Evolutionary conservation across 2,797 vertebrate genomes (phyloP), one percentile per base, ranked within the genome.

Genomic region (Coranthus polyacanthus): DNA sequence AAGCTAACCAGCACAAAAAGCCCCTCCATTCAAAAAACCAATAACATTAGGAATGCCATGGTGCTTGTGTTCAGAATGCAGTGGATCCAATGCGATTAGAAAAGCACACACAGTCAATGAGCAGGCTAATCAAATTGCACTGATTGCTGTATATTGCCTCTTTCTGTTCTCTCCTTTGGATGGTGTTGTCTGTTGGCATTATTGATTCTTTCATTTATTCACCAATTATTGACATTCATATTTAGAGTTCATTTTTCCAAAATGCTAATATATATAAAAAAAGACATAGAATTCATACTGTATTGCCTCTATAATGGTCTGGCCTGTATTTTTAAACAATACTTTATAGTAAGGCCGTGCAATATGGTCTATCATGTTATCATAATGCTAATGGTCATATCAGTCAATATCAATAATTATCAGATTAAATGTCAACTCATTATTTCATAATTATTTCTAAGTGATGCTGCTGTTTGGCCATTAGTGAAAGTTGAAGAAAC

Each of bases 11-110:
- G 46, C 47, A 67, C 53, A 82, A 75, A 66, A 74, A 52, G 39
- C 34, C 26, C 42, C 39, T 55, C 70, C 71, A 44, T 75, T 82
- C 51, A 83, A 75, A 76, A 42, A 66, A 16, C 38, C 39, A 64
- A 59, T 74, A 78, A 74, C 75, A 81, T 79, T 77, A 77, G 70
- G 60, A 73, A 75, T 78, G 72, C 51, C 70, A 76, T 46, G 75
- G 43, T 63, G 72, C 74, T 55, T 74, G 67, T 78, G 72, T 81
- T 86, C 32, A 80, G 60, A 82, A 79, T 60, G 63, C 75, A 82
- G 74, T 72, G 83, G 29, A 79, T 82, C 84, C 79, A 88, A 86
- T 87, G 79, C 5, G 79, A 88, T 90, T 88, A 86, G 59, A 45
- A 69, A 75, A 83, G 54, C 63, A 76, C 60, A 82, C 74, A 81